Evolutionary conservation across 92 coral and sea anemone species (phyloP), one percentile per base, ranked within the genome.

Genomic region (Bergia sp.): DNA sequence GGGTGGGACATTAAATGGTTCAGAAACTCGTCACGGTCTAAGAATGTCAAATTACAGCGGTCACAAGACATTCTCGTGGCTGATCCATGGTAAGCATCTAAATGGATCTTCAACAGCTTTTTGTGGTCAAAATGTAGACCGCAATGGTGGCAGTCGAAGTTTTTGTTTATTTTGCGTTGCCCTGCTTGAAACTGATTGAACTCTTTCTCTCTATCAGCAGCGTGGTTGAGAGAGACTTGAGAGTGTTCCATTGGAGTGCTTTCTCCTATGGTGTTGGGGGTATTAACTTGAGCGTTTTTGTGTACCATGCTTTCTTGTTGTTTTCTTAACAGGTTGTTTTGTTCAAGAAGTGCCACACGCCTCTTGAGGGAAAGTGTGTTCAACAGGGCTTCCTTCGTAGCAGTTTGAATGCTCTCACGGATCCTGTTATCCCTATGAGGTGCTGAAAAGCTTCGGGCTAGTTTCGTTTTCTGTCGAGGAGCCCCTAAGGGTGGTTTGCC

Each of bases 291-390:
- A 0, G 36, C 65, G 47, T 37, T 47, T 37, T 49, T 20, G 44
- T 50, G 50, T 40, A 23, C 79, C 7, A 79, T 43, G 20, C 18
- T 18, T 80, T 89, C 92, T 16, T 88, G 88, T 39, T 86, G 86
- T 58, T 83, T 84, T 38, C 78, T 90, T 12, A 88, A 82, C 81
- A 88, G 57, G 67, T 91, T 90, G 76, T 88, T 90, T 76, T 93
- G 95, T 82, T 95, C 98, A 13, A 96, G 98, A n/a, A 96, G 96
- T 40, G 96, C 94, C 10, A 96, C 93, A 40, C 98, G 89, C 85
- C 96, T 93, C 43, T 86, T 95, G 10, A 95, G 90, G 42, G 96
- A 90, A 92, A 95, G 69, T 20, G 98, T 94, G 81, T 95, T 91
- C 44, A 95, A 87, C 89, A 95, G 91, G 4, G 98, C 98, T 86